Percentiles rank a stretch among this genome's conserved stretches.
phyloP scores from a whole-genome alignment of 2,888 invertebrate genomes.

The Pocota personata region DNA sequence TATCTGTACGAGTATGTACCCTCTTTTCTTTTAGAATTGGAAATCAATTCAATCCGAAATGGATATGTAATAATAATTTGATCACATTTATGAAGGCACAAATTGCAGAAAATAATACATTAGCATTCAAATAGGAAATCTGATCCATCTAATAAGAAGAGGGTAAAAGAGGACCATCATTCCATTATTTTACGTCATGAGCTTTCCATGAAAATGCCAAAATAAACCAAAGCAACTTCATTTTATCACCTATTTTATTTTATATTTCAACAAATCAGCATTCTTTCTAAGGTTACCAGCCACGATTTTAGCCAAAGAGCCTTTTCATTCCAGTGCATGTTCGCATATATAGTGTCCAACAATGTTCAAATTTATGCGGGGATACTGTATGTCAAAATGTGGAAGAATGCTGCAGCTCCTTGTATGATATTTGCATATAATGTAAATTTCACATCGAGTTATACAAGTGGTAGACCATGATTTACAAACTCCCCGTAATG shows the following conservation, averaged over 20 bases:
- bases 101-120: not conserved
- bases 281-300: slow-evolving; percentile 2
- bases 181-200: not conserved
- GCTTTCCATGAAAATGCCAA: not conserved
- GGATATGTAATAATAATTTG: not conserved
- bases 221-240: not conserved
- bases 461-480: slow-evolving; percentile 40
- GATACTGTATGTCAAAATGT: slow-evolving; percentile 31
- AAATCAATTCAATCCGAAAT: not conserved
- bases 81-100: not conserved
- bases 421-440: slow-evolving; percentile 52
- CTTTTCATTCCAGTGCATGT: slow-evolving; percentile 15
- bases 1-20: too few species aligned
- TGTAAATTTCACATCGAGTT: slow-evolving; percentile 48
- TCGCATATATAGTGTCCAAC: slow-evolving; percentile 4
- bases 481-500: slow-evolving; percentile 33
- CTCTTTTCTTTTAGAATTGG: not conserved
- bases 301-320: not conserved
- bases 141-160: not conserved
- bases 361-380: slow-evolving; percentile 45
- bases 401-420: slow-evolving; percentile 27
- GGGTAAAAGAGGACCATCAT: not conserved
- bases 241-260: slow-evolving; percentile 9
- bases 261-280: slow-evolving; percentile 5
- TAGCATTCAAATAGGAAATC: not conserved